Base-by-base conservation (phyloP, 1,140 invertebrate species). In the Drosophila quadrilineata region DNA sequence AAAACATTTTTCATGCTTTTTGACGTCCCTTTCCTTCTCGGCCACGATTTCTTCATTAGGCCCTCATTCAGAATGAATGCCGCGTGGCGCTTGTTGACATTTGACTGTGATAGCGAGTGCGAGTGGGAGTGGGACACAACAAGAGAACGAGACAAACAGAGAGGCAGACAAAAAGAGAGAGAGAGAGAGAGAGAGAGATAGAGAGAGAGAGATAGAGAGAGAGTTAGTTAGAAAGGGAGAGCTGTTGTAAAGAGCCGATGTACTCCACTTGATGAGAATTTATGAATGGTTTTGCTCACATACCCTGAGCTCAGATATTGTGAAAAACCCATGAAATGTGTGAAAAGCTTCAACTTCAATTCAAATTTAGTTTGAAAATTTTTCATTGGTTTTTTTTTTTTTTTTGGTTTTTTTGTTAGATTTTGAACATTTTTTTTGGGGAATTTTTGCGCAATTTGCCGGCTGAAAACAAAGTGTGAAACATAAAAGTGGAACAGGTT, bases 71-170 rank as follows among this genome's bases (percentile, higher is more conserved):
- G 58, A 43, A n/a, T n/a, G n/a, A n/a, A 43, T 59, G 80, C 79
- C 79, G 79, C 79, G 79, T 85, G 79, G 80, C 79, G 74, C 71
- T 85, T 63, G 67, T 85, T 85, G 79, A 85, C 79, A 72, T 85
- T 63, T 85, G 79, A 86, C 79, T 75, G 58, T 24, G 48, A 22
- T 65, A 53, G 59, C 59, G 56, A 71, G 67, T 57, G 54, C 26
- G 35, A 24, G 54, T 62, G 48, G n/a, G n/a, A n/a, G n/a, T 67
- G 12, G 22, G 28, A 24, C 22, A 33, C 3, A 16, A 41, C n/a
- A 12, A 24, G n/a, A 21, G 29, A 31, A 4, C 1, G n/a, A 16
- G 16, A n/a, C n/a, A n/a, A n/a, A n/a, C n/a, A 9, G 22, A 19
- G 29, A 14, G 16, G 33, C 22, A 4, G 10, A 12, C 0, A 6